Evolutionary conservation across 2,797 vertebrate genomes (phyloP), one percentile per base, ranked within the genome.

Genomic region (Sitta carolinensis): DNA sequence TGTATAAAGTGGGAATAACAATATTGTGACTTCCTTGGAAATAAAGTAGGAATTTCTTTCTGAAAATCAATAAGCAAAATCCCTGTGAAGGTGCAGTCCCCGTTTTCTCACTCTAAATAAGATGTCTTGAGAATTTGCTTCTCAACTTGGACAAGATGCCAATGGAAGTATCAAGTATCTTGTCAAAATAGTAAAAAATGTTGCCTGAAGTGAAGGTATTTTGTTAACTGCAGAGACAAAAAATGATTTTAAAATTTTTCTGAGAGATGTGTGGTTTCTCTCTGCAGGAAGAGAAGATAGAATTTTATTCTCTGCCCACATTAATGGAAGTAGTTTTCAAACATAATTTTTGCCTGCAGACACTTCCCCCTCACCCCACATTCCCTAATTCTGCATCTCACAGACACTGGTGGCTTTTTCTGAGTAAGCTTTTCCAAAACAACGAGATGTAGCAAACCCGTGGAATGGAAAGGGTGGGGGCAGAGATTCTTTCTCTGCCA

Each of bases 361-460:
- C 10, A 13, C 8, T 63, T 51, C 4, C 15, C 34, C 8, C 7
- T 21, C 30, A 17, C 7, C 5, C 10, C 23, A 5, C 26, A 9
- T 42, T 45, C 34, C 42, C 6, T 8, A 25, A 59, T 40, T 79
- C 42, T 74, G 6, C 13, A 16, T 40, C 43, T 84, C 29, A 2
- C 45, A 68, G 50, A 5, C n/a, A 6, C 7, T 11, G 19, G n/a
- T 79, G 59, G 15, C 26, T 63, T 74, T 27, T 70, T 40, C 55
- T 38, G 23, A 85, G 47, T 9, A 52, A 55, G 21, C 34, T 74
- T 66, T 73, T 74, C 43, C 45, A 84, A 75, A 73, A 73, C 68
- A 42, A 0, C 0, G 0, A 58, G 40, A 23, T 5, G 55, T 20
- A 61, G 34, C 47, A 88, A 77, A 27, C 6, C 14, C 54, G 43